Evolutionary conservation across 2,113 vertebrate species (phyloP), one percentile per base, ranked within the genome.

Genomic region (Pelecanoides urinatrix): DNA sequence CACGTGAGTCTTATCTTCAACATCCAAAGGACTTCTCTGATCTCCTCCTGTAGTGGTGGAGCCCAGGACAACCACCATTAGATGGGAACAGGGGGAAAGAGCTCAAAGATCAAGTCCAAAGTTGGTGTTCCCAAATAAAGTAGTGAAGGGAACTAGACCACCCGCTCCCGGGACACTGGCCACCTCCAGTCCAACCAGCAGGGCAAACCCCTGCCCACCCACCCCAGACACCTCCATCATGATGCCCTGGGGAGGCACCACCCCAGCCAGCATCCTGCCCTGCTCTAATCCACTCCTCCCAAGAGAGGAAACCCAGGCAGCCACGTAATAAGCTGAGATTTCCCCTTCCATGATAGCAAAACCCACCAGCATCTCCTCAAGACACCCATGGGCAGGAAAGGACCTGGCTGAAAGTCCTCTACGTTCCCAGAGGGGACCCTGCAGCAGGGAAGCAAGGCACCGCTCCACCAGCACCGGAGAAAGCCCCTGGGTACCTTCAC

Each of bases 351-450:
- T 0, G 2, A 59, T 1, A 36, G 36, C 55, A 65, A 58, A 77
- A 13, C 65, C 52, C 81, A 38, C n/a, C 20, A 75, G 15, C 56
- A 47, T 4, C 81, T 68, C 71, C 53, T 21, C 0, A 4, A 45
- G 29, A 55, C 0, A 1, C 5, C 56, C 2, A 0, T 2, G 4
- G 30, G 56, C 65, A 36, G n/a, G 29, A 67, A 16, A 67, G 44
- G 42, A 67, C 3, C 36, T 62, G 74, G 5, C 19, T 70, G n/a
- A 16, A 66, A 56, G 52, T 42, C 29, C 32, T 75, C 29, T 20
- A 30, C 58, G 34, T 53, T 74, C 22, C 62, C 75, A 38, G 56
- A 40, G 42, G 34, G 52, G 25, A 62, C 8, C 15, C 40, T 7
- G 44, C 11, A 17, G 49, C 22, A 3, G 21, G 32, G 49, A 42